These are phyloP conservation scores for Aplysia californica DNA, from an alignment of 1,140 invertebrate genomes.

Conservation along the genomic window DNA sequence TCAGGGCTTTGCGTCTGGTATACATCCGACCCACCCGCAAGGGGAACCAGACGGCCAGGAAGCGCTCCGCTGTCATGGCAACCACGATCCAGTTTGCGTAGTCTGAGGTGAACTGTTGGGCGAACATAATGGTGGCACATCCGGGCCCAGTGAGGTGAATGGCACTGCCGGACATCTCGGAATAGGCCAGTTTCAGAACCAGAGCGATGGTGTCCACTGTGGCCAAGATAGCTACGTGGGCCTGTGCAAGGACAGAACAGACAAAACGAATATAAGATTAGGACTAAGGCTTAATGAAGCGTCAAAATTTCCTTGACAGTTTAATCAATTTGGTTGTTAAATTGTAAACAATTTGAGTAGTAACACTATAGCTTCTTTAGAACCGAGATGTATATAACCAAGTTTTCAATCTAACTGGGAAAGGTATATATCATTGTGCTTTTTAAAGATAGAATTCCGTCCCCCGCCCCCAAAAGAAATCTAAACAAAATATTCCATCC, in stretches of 20 bases:
- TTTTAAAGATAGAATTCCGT: too few species aligned
- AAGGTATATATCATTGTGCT: too few species aligned
- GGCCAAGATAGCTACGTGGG: constrained; percentile 43
- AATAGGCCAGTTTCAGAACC: constrained; percentile 39
- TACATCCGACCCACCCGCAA: constrained; percentile 49
- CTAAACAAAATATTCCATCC: too few species aligned
- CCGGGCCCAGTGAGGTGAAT: constrained; percentile 32
- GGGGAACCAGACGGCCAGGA: constrained; percentile 56
- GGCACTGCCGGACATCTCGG: constrained; percentile 32
- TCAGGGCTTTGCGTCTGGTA: constrained; percentile 37
- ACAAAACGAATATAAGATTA: not conserved
- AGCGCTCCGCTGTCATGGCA: constrained; percentile 55
- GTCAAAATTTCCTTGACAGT: not conserved
- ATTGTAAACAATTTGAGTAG: not conserved
- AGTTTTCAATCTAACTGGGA: not conserved
- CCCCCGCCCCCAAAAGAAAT: too few species aligned
- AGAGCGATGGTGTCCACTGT: constrained; percentile 37
- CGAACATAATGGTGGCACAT: constrained; percentile 40
- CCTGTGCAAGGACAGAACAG: constrained; percentile 29
- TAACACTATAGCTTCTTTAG: not conserved
- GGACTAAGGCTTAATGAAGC: not conserved
- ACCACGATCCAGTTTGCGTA: constrained; percentile 59
- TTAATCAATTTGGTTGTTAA: not conserved
- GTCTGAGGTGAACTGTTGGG: constrained; percentile 43
- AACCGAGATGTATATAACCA: not conserved